Base-by-base conservation (phyloP, 30 jellyfish, hydroid and myxozoan genomes). In the Nemopilema nomurai region DNA sequence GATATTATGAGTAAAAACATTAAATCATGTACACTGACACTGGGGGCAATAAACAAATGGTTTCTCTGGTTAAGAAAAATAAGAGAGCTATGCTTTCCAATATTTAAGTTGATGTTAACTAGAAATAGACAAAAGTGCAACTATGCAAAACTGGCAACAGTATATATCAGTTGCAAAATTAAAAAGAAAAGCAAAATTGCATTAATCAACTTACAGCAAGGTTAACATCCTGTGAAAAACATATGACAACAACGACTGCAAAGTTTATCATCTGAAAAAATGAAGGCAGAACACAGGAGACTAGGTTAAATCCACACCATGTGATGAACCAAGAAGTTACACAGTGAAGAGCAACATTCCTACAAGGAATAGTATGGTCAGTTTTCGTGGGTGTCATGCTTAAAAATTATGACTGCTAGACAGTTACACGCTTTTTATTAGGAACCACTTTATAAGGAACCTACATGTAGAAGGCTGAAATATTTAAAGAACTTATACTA, bases 291-390 rank as follows among this genome's bases (percentile, higher is more conserved):
- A 84, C 21, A 49, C 95, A 90, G 51, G 92, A 67, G 62, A 78
- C 65, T 8, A 90, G 33, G 67, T 68, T 83, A 53, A 90, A 74
- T 67, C 95, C 87, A 62, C 95, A 90, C 97, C 97, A 90, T n/a
- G 82, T 27, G 19, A 90, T 57, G 20, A 90, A 18, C 71, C 77
- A 28, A 51, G 97, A 90, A 28, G 97, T 84, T 30, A 74, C 81
- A 49, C 83, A 27, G 73, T 90, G 97, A 18, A 90, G 57, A 49
- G 69, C 97, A 7, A 90, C 95, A 83, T 83, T 90, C 97, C 97
- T 90, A 62, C 31, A 62, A 86, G 65, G 24, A 49, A 51, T 22
- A 29, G n/a, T n/a, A n/a, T n/a, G n/a, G n/a, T n/a, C n/a, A n/a
- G n/a, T n/a, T n/a, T n/a, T n/a, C n/a, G n/a, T n/a, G n/a, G n/a